Conservation (phyloP, 2,113 vertebrate genomes). For the Crocuta crocuta region DNA sequence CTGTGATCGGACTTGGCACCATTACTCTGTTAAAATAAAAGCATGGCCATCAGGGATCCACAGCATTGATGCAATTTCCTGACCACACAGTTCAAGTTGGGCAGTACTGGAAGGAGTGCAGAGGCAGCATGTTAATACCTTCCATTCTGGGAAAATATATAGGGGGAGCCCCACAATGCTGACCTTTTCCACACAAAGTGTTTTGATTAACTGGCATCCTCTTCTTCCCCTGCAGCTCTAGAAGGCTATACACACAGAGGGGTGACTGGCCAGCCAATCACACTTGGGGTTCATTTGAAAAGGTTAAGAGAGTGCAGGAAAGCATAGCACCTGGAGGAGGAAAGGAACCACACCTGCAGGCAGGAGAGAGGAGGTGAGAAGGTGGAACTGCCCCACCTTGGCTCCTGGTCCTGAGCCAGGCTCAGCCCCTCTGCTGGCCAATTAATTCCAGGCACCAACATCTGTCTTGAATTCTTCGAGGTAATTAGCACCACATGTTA, state of each 20-base stretch:
- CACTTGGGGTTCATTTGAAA: constrained; percentile 43
- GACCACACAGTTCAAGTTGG: constrained; percentile 65
- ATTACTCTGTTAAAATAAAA: constrained; percentile 80
- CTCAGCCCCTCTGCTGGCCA: constrained; percentile 63
- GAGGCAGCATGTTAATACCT: constrained; percentile 78
- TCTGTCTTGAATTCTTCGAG: constrained; percentile 85
- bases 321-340: not conserved
- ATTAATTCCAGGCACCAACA: constrained; percentile 86
- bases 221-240: constrained; percentile 76
- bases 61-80: constrained; percentile 70
- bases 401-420: constrained; percentile 51
- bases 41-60: constrained; percentile 67
- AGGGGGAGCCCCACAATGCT: constrained; percentile 57
- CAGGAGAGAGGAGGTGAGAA: not conserved
- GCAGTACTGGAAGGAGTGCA: constrained; percentile 15
- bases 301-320: constrained; percentile 59
- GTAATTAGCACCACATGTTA: constrained; percentile 87
- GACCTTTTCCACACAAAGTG: constrained; percentile 82
- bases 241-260: constrained; percentile 55
- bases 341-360: not conserved
- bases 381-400: not conserved
- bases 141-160: constrained; percentile 75
- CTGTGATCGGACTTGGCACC: constrained; percentile 14
- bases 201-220: constrained; percentile 83
- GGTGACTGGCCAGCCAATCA: constrained; percentile 68